Evolutionary conservation across 2,888 invertebrate species (phyloP).

Genomic region (Cataglyphis altisquamis): DNA sequence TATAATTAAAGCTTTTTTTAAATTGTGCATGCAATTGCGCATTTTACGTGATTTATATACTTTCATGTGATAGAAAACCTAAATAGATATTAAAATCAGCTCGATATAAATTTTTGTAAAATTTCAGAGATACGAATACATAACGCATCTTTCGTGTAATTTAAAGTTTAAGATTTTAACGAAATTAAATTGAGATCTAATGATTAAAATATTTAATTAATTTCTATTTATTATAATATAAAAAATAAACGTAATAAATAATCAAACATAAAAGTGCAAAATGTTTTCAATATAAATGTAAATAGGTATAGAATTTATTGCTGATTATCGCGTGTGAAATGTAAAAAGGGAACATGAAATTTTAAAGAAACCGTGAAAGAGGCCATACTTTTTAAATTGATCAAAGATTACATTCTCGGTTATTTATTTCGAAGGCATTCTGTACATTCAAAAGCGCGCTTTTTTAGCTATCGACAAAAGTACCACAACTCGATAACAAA

Average conservation of each 20-base stretch:
- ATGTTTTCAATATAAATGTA: neutral
- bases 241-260: neutral
- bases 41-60: neutral
- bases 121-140: neutral
- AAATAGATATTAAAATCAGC: neutral
- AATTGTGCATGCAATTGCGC: neutral
- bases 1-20: neutral
- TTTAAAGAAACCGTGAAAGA: neutral
- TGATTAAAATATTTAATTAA: neutral
- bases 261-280: neutral
- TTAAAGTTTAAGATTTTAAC: neutral
- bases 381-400: neutral
- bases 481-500: constrained; percentile 7
- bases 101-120: neutral
- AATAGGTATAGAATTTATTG: neutral
- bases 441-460: neutral
- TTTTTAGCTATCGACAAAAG: neutral
- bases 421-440: neutral
- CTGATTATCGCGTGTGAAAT: neutral
- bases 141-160: neutral
- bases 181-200: neutral
- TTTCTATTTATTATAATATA: neutral
- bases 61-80: neutral
- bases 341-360: neutral
- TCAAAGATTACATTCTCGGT: neutral